Base-by-base conservation (phyloP, 2,888 invertebrate genomes). In the Atethmia centrago region DNA sequence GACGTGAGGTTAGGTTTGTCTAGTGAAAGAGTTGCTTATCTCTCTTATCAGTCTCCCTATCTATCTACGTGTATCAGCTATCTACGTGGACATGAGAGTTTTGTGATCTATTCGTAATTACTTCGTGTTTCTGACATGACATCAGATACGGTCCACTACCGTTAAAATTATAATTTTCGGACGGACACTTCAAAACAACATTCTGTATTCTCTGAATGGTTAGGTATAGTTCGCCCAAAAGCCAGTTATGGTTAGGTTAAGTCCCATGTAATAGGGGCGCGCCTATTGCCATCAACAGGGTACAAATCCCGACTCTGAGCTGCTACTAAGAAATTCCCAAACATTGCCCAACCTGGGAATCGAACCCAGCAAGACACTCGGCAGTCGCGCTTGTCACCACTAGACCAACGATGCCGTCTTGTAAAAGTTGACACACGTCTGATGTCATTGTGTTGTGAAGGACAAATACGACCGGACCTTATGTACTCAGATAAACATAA, bases 401-500 rank as follows among this genome's bases (percentile, higher is more conserved):
- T 25, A 19, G 12, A 31, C 16, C n/a, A 25, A 25, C 9, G 19
- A 66, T 14, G 31, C 21, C 16, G 28, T 49, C 16, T 67, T 69
- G 3, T 40, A 8, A 51, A 68, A 69, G 12, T 19, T 31, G 5
- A 45, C 40, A n/a, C 5, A 40, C 19, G n/a, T n/a, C n/a, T 16
- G 2, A 25, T 14, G n/a, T 51, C 16, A 45, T 51, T 25, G 25
- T 31, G 42, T 25, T n/a, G n/a, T n/a, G 31, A 14, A 19, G 25
- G 7, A 45, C 28, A 36, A 58, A 51, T 3, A 19, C 19, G 31
- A 14, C 19, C 14, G 25, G 14, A 1, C 47, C 25, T 53, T n/a
- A 56, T 58, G n/a, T 61, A 64, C 59, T 56, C 14, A 47, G 14
- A 66, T 28, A 64, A n/a, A 56, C 49, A 62, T 79, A 16, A 25